These are phyloP conservation scores for Phyllostomus hastatus DNA, from an alignment of 2,113 vertebrate genomes.

Conservation along the genomic window DNA sequence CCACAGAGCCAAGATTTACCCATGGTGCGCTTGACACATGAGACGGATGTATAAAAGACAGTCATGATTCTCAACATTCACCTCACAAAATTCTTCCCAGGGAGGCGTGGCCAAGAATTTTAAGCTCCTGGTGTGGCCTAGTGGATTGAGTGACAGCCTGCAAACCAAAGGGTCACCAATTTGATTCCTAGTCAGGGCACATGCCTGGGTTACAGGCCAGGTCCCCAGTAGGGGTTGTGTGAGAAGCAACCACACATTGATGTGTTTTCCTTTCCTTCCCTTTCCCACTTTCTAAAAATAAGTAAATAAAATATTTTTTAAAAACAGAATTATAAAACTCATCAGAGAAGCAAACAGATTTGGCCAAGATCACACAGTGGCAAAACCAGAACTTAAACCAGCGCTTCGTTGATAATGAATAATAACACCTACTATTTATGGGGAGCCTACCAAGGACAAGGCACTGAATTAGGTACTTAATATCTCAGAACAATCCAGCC, in stretches of 20 bases:
- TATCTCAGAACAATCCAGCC: neutral
- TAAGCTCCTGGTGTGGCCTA: neutral
- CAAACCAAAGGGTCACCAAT: no score
- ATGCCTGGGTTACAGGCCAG: no score
- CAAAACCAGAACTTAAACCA: neutral
- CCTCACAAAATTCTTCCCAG: neutral
- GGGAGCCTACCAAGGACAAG: neutral
- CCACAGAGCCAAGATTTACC: neutral
- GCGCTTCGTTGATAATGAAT: neutral
- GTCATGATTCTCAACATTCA: neutral
- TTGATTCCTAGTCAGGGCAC: no score
- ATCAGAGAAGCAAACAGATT: neutral
- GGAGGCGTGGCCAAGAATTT: neutral
- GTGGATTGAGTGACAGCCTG: no score
- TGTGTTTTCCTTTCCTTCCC: no score
- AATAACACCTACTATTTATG: neutral
- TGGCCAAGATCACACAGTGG: neutral
- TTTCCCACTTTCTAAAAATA: no score
- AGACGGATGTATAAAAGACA: neutral
- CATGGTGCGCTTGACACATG: neutral
- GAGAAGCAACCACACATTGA: no score
- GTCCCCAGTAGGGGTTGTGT: no score
- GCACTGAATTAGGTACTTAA: neutral
- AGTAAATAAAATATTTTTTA: no score
- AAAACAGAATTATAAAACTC: neutral